Evolutionary conservation across 2,797 vertebrate species (phyloP).

Genomic region (Parauchenoglanis ngamensis): DNA sequence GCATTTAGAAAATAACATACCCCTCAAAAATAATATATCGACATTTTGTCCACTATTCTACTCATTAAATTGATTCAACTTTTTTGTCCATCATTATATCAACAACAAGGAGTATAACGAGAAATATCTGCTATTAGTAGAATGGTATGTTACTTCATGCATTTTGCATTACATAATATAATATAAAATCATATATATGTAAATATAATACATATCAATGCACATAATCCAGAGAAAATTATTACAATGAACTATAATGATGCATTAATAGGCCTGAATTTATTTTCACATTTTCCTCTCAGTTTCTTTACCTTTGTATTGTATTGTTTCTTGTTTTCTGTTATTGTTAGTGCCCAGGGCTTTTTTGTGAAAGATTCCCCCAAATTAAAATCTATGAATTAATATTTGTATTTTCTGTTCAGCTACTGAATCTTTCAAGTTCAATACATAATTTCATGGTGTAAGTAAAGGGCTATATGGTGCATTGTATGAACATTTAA

Average conservation of each 20-base stretch:
- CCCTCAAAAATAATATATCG: too few relatives aligned
- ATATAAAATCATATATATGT: too few relatives aligned
- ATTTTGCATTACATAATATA: neutral
- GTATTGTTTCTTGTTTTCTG: neutral
- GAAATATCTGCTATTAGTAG: neutral
- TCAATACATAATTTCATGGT: neutral
- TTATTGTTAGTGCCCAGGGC: neutral
- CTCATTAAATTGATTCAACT: neutral
- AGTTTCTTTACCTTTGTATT: neutral
- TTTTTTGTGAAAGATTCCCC: neutral
- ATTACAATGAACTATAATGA: neutral
- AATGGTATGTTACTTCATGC: neutral
- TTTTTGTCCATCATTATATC: neutral
- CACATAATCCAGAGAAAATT: neutral
- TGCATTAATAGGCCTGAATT: neutral
- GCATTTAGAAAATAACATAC: neutral
- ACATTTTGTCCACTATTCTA: neutral
- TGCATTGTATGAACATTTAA: neutral
- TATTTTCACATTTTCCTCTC: neutral
- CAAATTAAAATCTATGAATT: neutral
- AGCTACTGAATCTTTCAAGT: neutral
- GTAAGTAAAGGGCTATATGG: neutral
- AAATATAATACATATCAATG: neutral
- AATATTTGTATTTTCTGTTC: neutral
- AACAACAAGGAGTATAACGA: neutral